phyloP scores from a whole-genome alignment of 2,797 vertebrate genomes.

The Rhinogobio ventralis region DNA sequence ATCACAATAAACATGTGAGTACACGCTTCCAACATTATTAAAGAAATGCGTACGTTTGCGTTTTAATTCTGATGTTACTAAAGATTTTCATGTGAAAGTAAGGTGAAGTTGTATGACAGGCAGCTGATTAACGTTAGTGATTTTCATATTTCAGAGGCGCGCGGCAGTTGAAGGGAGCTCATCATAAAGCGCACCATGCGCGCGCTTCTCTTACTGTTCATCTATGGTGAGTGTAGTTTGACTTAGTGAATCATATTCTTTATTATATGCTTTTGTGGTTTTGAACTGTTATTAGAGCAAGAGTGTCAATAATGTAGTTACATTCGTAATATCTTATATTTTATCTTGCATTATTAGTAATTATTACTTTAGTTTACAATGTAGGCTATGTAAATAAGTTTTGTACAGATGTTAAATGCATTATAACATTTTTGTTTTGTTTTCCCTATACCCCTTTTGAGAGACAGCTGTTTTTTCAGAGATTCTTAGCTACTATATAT shows the following conservation, averaged over 20 bases:
- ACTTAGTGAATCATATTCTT: not conserved
- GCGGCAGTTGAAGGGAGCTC: conserved; percentile 31
- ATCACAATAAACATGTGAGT: conserved; percentile 29
- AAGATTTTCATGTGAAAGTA: not conserved
- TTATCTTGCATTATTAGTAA: not conserved
- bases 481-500: not conserved
- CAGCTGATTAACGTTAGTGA: conserved; percentile 8
- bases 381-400: not conserved
- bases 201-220: conserved; percentile 64
- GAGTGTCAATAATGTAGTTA: not conserved
- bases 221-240: conserved; percentile 72
- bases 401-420: not conserved
- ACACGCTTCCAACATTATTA: not conserved
- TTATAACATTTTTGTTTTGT: not conserved
- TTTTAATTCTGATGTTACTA: not conserved
- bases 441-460: not conserved
- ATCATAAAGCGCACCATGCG: conserved; percentile 67
- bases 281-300: not conserved
- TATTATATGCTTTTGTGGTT: not conserved
- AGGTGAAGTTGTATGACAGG: not conserved
- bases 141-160: conserved; percentile 42
- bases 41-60: not conserved
- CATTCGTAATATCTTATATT: not conserved
- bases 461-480: not conserved
- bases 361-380: not conserved